A percentile compares a stretch with the other conserved stretches of the same genome.
phyloP scores from a whole-genome alignment of 2,113 vertebrate genomes.

The Vidua macroura region DNA sequence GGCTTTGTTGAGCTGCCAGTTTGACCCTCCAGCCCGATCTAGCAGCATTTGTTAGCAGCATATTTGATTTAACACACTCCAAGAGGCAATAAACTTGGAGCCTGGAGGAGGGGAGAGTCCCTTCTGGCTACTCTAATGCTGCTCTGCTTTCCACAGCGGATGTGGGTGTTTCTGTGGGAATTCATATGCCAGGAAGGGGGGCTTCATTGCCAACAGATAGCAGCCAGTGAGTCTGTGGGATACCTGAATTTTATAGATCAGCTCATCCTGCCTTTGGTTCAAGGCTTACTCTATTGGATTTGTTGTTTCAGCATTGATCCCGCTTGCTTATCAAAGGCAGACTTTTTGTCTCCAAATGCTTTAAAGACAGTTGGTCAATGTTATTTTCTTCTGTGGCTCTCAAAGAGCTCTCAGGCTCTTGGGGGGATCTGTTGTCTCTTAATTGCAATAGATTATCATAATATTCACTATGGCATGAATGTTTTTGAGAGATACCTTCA shows the following conservation, averaged over 20 bases:
- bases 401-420: neutral
- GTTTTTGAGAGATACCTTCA: neutral
- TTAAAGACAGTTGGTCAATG: neutral
- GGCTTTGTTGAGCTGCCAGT: neutral
- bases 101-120: neutral
- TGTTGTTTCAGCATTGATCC: neutral
- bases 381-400: neutral
- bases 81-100: neutral
- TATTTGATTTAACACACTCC: neutral
- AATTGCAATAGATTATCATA: neutral
- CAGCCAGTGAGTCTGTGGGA: neutral
- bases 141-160: neutral
- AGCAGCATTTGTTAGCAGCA: neutral
- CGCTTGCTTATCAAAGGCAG: neutral
- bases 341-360: constrained; percentile 9
- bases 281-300: neutral
- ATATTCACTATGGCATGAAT: neutral
- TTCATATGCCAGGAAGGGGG: neutral
- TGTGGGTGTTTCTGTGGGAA: neutral
- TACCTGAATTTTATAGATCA: neutral
- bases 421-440: neutral
- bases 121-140: neutral
- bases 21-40: neutral
- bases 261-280: neutral
- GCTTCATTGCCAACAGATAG: neutral